A percentile compares a stretch with the other conserved stretches of the same genome.
Evolutionary conservation across 2,113 vertebrate species (phyloP).

Genomic region (Prionailurus viverrinus): DNA sequence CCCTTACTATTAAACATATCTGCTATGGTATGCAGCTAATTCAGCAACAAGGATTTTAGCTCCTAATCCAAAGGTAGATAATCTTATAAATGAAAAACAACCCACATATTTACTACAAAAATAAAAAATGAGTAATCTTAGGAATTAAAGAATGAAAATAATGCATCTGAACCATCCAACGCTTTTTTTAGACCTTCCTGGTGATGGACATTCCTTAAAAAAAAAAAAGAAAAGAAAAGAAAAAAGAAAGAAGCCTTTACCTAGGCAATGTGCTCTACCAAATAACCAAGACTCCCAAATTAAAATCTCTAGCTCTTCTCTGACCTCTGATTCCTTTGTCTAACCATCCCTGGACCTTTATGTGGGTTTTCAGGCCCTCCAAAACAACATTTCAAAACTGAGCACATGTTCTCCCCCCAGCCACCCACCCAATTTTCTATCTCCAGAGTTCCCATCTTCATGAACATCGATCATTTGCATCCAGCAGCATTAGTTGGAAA

Average conservation of each 20-base stretch:
- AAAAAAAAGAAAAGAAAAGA: neutral
- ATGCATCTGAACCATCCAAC: neutral
- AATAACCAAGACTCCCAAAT: neutral
- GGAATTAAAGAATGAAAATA: slow-evolving; percentile 13
- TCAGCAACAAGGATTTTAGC: neutral
- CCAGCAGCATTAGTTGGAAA: neutral
- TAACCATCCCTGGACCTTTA: neutral
- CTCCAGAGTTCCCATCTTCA: neutral
- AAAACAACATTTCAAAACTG: slow-evolving; percentile 11
- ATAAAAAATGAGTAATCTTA: neutral
- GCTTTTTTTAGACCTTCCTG: slow-evolving; percentile 15
- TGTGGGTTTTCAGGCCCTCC: neutral
- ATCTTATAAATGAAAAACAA: slow-evolving; percentile 31
- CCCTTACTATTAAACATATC: neutral
- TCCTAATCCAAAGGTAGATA: neutral
- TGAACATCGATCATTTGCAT: neutral
- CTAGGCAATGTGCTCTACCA: neutral
- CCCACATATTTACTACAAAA: neutral
- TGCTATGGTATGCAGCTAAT: neutral
- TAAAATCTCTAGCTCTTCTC: neutral
- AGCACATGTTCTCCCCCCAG: neutral
- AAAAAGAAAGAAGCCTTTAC: neutral
- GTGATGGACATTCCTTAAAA: neutral
- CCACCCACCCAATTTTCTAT: neutral
- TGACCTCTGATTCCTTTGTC: slow-evolving; percentile 32